Percentiles rank a stretch among this genome's conserved stretches.
phyloP scores from a whole-genome alignment of 1,140 invertebrate species.

The Lycorma delicatula region DNA sequence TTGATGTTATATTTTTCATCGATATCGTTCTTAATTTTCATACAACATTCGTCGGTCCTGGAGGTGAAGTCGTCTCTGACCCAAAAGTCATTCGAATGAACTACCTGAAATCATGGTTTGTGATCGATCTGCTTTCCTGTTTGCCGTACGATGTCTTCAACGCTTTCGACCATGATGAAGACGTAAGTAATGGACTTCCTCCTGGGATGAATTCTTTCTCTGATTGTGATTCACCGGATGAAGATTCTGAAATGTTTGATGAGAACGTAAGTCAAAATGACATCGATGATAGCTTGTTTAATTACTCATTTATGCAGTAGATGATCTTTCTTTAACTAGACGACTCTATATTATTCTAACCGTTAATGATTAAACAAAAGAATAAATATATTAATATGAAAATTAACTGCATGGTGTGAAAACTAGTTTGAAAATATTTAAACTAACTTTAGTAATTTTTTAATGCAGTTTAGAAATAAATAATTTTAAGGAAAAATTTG shows the following conservation, averaged over 20 bases:
- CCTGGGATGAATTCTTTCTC: slow-evolving; percentile 9
- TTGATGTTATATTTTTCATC: slow-evolving; percentile 99
- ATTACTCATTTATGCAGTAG: no score
- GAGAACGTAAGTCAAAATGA: slow-evolving; percentile 27
- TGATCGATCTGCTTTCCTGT: slow-evolving; percentile 98
- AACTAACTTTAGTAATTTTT: no score
- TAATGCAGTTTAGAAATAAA: no score
- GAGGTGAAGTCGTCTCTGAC: slow-evolving; percentile 96
- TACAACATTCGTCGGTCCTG: slow-evolving; percentile 98
- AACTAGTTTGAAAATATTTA: no score
- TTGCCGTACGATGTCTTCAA: slow-evolving; percentile 99
- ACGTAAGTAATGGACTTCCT: slow-evolving; percentile 55
- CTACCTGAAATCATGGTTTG: slow-evolving; percentile 99
- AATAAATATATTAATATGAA: no score
- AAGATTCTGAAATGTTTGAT: slow-evolving; percentile 23
- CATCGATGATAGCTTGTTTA: slow-evolving; percentile 13
- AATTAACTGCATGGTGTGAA: no score
- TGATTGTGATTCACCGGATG: slow-evolving; percentile 1
- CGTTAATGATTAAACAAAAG: no score
- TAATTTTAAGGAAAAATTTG: no score
- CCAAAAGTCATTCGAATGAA: slow-evolving; percentile 97
- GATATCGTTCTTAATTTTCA: slow-evolving; percentile 99
- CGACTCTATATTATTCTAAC: no score
- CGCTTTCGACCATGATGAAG: slow-evolving; percentile 98
- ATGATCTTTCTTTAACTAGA: no score